Evolutionary conservation across 2,888 invertebrate genomes (phyloP), one percentile per base, ranked within the genome.

Genomic region (Ormyrus nitidulus): DNA sequence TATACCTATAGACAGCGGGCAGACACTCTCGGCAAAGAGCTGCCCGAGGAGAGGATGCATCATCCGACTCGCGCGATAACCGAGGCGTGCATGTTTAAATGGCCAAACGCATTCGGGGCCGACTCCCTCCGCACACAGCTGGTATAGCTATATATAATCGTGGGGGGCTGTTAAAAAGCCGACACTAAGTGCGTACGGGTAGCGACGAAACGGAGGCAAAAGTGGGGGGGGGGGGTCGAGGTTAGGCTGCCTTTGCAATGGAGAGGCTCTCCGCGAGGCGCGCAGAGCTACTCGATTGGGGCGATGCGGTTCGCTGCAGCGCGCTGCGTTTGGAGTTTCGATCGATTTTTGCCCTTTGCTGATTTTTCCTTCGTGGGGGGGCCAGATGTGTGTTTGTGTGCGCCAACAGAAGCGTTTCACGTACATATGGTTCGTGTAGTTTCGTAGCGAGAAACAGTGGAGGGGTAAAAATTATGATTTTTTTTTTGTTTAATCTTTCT

Each of bases 51-150:
- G 5, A 46, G 11, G 19, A 6, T 11, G 19, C 2, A 44, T 11
- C 8, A 44, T 44, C 9, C 5, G 19, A 66, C 44, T 13, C 7
- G 2, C 44, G 13, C 56, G 34, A 71, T 70, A 68, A 69, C 69
- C 48, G 69, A 79, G 59, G 75, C 64, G 56, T 65, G 64, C 65
- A 79, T 66, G 76, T 80, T 80, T 80, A 79, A 80, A 80, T 76
- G 76, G 75, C 69, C 80, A 76, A 76, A 46, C 65, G 71, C 75
- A 54, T 19, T 34, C 49, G 9, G 9, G 5, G 13, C 53, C 19
- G 11, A 4, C n/a, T 8, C 74, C 62, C 62, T 11, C 5, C n/a
- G 48, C 49, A 5, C 8, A 2, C 2, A 2, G 0, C 64, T 4
- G 13, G 19, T 44, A 54, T 10, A 68, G 10, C 6, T 46, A 19